Evolutionary conservation across 1,140 invertebrate genomes (phyloP).

Genomic region (Drosophila ananassae): DNA sequence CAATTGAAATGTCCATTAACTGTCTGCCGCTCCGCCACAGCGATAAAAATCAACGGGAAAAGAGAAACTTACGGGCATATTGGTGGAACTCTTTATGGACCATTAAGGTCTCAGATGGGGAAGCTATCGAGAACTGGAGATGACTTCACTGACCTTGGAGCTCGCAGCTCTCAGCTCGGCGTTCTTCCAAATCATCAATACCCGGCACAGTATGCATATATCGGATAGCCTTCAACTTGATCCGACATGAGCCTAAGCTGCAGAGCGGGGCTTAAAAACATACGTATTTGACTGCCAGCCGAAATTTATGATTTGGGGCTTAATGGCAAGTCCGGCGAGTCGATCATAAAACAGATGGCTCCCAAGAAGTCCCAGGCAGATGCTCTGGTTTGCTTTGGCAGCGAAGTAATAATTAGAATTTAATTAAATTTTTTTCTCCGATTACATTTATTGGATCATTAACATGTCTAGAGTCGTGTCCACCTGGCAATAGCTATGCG

Average conservation of each 20-base stretch:
- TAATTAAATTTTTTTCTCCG: neutral
- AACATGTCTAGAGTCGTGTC: conserved; percentile 14
- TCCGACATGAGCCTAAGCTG: conserved; percentile 28
- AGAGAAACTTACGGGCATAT: conserved; percentile 29
- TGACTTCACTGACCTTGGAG: conserved; percentile 40
- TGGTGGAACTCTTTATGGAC: conserved; percentile 16
- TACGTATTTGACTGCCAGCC: neutral
- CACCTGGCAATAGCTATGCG: conserved; percentile 17
- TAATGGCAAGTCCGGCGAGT: neutral
- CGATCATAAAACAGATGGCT: neutral
- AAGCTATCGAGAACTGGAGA: conserved; percentile 14
- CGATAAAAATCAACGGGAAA: conserved; percentile 60
- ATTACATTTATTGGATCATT: conserved; percentile 16
- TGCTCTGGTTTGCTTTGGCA: neutral
- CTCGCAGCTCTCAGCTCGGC: conserved; percentile 1
- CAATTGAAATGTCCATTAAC: conserved; percentile 71
- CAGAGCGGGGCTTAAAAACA: conserved; percentile 1
- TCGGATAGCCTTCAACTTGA: conserved; percentile 35
- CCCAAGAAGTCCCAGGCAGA: neutral
- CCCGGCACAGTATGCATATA: neutral
- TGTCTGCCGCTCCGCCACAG: conserved; percentile 18
- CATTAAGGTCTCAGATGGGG: conserved; percentile 27
- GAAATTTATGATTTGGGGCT: conserved; percentile 10
- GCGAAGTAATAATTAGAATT: neutral
- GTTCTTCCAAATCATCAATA: conserved; percentile 22